These are phyloP conservation scores for Vulpes ferrilata DNA, from an alignment of 2,113 vertebrate species.

Conservation along the genomic window DNA sequence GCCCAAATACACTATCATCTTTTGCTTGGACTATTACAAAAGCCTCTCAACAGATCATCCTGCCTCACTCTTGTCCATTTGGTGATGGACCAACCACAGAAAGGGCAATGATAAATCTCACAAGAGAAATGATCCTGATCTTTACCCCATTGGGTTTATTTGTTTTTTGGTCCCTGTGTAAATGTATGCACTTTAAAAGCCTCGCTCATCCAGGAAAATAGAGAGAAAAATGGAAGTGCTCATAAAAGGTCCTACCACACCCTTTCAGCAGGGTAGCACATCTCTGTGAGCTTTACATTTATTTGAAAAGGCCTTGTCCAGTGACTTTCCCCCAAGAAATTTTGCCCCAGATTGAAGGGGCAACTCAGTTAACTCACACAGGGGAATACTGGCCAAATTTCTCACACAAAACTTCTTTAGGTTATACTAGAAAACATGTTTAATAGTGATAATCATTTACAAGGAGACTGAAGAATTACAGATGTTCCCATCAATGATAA, in stretches of 20 bases:
- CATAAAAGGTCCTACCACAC: neutral
- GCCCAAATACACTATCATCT: neutral
- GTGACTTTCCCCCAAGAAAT: neutral
- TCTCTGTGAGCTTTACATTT: neutral
- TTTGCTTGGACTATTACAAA: neutral
- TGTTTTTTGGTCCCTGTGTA: neutral
- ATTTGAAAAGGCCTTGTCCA: neutral
- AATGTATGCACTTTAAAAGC: neutral
- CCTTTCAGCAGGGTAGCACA: neutral
- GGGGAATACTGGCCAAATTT: neutral
- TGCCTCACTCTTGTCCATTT: neutral
- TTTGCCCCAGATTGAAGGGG: neutral
- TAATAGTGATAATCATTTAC: conserved; percentile 42
- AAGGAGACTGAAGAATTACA: conserved; percentile 44
- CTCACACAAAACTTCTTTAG: neutral
- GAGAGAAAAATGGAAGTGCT: neutral
- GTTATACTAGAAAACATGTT: neutral
- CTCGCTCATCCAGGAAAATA: neutral
- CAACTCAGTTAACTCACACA: neutral
- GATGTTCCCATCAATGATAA: conserved; percentile 14
- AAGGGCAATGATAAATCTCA: neutral
- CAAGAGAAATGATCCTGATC: neutral
- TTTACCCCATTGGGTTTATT: neutral
- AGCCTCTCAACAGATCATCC: neutral
- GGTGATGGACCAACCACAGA: neutral